Evolutionary conservation across 2,113 vertebrate genomes (phyloP).

Genomic region (Desmodus rotundus): DNA sequence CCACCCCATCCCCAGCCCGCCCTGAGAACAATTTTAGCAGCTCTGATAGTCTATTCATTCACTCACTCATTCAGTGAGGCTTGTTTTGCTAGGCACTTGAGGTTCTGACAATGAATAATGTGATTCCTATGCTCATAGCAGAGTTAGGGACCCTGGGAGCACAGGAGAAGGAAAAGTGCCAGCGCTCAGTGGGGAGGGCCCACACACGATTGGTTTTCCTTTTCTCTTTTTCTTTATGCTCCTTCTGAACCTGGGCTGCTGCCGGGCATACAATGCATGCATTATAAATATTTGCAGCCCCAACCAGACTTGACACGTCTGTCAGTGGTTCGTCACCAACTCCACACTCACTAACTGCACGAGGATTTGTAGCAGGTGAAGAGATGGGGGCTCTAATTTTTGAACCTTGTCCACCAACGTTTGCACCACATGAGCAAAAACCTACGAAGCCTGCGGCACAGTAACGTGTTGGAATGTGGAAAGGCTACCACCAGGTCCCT

Average conservation of each 20-base stretch:
- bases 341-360: neutral
- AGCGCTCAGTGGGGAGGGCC: neutral
- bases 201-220: neutral
- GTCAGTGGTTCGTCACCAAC: neutral
- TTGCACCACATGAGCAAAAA: neutral
- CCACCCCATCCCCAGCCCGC: neutral
- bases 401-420: neutral
- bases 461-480: fast-evolving
- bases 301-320: neutral
- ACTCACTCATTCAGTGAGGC: neutral
- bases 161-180: neutral
- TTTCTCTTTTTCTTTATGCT: neutral
- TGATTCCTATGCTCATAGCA: neutral
- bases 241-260: neutral
- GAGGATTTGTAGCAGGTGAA: neutral
- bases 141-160: neutral
- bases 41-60: neutral
- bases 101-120: neutral
- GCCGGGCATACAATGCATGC: neutral
- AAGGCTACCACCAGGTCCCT: too few relatives aligned
- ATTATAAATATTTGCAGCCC: neutral
- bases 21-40: neutral
- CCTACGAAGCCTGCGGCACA: neutral
- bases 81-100: neutral
- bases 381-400: neutral